Evolutionary conservation across 2,113 vertebrate species (phyloP), one percentile per base, ranked within the genome.

Genomic region (Crotalus tigris): DNA sequence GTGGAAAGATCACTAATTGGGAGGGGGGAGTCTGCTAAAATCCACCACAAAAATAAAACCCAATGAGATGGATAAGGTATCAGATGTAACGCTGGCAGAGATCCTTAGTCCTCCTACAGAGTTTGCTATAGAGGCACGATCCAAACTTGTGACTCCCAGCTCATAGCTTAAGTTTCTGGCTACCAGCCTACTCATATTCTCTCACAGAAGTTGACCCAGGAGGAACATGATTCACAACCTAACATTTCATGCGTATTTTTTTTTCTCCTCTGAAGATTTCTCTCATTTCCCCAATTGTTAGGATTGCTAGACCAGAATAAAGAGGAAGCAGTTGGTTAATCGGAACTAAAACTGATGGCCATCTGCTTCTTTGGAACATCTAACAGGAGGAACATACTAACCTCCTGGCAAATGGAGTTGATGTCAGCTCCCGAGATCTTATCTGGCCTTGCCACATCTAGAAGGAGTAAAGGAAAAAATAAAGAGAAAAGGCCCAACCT

Each of bases 331-430:
- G 55, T 57, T 57, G 19, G 17, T 4, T 57, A 57, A 57, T 17
- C 0, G 29, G 12, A 15, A 29, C n/a, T 29, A 29, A n/a, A 1
- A n/a, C 26, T 0, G 59, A 19, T 4, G 44, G 57, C 46, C 13
- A 53, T 11, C 57, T 54, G 4, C 10, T 44, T 54, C 4, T 4
- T 13, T 19, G 3, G 33, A 55, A 26, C 24, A 4, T 1, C 9
- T 1, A 6, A 12, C 44, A 26, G 23, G 1, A 49, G 46, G 21
- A 8, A 13, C 4, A 0, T 17, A 81, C 96, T 97, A 92, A 99
- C 99, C 98, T 99, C 99, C 94, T 99, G 99, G 96, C 98, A 99
- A 96, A 99, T 99, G 92, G 99, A 99, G 96, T 99, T 99, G 94
- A 99, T 99, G 92, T 99, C 99, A 0, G 99, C 99, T 85, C 99